Conservation (phyloP, 2,797 vertebrate species). For the Ceryle rudis region DNA sequence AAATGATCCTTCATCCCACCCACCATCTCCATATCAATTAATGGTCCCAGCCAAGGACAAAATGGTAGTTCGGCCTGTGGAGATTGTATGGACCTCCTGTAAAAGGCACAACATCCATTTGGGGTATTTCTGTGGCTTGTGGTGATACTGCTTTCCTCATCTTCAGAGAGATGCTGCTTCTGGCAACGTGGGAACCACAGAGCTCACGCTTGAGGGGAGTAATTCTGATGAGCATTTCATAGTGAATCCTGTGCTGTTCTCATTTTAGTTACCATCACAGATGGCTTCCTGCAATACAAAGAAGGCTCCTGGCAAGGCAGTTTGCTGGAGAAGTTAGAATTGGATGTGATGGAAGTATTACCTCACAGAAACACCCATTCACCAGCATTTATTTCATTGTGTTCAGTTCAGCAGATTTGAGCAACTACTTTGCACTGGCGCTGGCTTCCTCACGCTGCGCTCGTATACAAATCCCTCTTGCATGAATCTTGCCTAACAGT, state of each 20-base stretch:
- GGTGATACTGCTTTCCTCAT: background rate
- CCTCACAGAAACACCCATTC: background rate
- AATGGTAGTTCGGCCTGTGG: background rate
- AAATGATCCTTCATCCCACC: background rate
- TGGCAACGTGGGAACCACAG: background rate
- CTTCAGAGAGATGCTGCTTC: background rate
- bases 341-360: slow-evolving; percentile 12
- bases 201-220: background rate
- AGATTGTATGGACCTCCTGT: rapidly evolving
- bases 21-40: background rate
- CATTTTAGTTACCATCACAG: slow-evolving; percentile 8
- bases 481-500: background rate
- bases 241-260: background rate
- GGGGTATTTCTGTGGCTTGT: background rate
- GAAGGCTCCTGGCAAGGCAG: slow-evolving; percentile 37
- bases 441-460: background rate
- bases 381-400: background rate
- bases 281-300: slow-evolving; percentile 19
- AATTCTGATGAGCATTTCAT: rapidly evolving
- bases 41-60: background rate
- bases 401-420: background rate
- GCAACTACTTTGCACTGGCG: background rate
- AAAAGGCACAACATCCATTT: background rate
- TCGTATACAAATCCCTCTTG: background rate
- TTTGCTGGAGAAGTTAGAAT: background rate